A percentile compares a stretch with the other conserved stretches of the same genome.
Conservation (phyloP, 1,140 invertebrate genomes). For the Penaeus vannamei region DNA sequence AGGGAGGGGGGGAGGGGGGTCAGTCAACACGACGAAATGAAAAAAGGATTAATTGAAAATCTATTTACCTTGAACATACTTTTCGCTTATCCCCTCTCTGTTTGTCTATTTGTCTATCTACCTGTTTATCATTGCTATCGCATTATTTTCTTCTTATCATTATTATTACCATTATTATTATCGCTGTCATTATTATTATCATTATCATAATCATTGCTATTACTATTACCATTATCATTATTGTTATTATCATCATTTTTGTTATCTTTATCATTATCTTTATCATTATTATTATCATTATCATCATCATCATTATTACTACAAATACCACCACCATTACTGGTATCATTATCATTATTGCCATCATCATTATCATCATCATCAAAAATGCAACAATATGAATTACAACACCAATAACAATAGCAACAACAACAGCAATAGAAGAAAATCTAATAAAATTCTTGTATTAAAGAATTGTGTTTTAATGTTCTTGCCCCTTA, state of each 20-base stretch:
- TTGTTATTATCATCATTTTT: background rate
- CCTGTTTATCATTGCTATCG: too few relatives aligned
- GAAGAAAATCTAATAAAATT: too few relatives aligned
- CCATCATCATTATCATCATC: background rate
- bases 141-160: background rate
- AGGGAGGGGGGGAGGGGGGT: too few relatives aligned
- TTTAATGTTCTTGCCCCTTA: too few relatives aligned
- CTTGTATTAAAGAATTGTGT: too few relatives aligned
- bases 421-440: too few relatives aligned
- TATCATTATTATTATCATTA: background rate
- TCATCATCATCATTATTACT: background rate
- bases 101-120: too few relatives aligned
- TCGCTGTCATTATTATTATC: background rate
- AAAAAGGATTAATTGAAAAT: too few relatives aligned
- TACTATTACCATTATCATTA: background rate
- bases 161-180: constrained; percentile 1
- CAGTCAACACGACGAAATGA: too few relatives aligned
- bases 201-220: background rate
- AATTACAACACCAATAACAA: too few relatives aligned
- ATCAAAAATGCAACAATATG: background rate
- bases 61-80: too few relatives aligned
- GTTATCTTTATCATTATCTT: background rate
- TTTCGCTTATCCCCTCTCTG: too few relatives aligned
- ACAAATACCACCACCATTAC: background rate
- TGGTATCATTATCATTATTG: background rate